Evolutionary conservation across 2,113 vertebrate genomes (phyloP).

Genomic region (Oenanthe melanoleuca): DNA sequence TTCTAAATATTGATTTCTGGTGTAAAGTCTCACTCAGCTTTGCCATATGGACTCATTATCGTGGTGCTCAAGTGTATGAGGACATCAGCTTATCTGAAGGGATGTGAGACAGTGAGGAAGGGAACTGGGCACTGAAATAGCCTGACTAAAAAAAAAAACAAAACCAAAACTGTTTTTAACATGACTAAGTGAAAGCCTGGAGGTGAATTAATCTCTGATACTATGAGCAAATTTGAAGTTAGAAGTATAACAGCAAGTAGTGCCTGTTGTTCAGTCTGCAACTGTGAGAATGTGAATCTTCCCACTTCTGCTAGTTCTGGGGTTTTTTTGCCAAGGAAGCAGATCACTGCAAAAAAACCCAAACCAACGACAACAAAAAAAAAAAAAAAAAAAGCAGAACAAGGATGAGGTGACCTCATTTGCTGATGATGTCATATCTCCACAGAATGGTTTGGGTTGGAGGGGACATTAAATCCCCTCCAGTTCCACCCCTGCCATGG

Average conservation of each 20-base stretch:
- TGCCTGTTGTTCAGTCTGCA: neutral
- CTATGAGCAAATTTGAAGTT: neutral
- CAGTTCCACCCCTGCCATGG: neutral
- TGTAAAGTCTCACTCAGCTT: neutral
- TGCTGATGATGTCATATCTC: neutral
- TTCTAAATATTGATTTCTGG: conserved; percentile 13
- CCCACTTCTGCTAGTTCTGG: neutral
- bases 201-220: neutral
- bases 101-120: neutral
- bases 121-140: neutral
- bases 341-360: neutral
- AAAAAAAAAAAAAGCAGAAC: neutral
- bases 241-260: neutral
- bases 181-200: neutral
- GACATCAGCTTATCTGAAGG: neutral
- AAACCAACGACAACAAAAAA: accelerated
- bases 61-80: neutral
- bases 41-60: neutral
- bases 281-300: neutral
- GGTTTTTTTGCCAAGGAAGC: neutral
- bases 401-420: neutral
- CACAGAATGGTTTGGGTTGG: neutral
- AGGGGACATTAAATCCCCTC: neutral
- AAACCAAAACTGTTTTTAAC: neutral
- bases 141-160: accelerated